Conservation (phyloP, 1,140 invertebrate species). For the Pseudobourletiella spinata region DNA sequence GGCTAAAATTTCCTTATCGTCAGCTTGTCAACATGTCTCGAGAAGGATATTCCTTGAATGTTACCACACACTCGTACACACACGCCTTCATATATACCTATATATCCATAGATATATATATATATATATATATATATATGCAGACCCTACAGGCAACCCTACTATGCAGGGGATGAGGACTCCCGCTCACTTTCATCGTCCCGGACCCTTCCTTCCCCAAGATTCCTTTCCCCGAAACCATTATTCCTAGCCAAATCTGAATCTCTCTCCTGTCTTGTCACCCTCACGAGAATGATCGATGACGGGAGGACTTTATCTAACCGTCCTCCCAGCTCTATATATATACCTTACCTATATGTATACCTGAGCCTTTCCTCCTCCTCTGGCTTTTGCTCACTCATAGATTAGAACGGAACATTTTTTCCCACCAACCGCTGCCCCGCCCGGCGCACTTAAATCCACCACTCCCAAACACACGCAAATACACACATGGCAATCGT, state of each 20-base stretch:
- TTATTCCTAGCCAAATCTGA: constrained; percentile 1
- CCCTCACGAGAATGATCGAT: constrained; percentile 5
- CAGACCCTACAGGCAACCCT: no score
- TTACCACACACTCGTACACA: background rate
- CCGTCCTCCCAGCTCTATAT: no score
- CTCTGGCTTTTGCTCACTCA: background rate
- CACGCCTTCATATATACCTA: no score
- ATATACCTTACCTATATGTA: background rate
- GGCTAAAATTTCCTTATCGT: constrained; percentile 17
- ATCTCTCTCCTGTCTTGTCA: constrained; percentile 7
- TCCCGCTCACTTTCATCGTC: no score
- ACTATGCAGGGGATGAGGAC: no score
- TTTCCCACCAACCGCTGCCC: background rate
- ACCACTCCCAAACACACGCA: no score
- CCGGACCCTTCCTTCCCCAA: background rate
- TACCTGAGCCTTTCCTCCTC: background rate
- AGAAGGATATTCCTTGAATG: constrained; percentile 8
- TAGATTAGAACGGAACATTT: background rate
- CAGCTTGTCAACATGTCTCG: constrained; percentile 14
- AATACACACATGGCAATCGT: no score
- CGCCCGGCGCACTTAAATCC: background rate
- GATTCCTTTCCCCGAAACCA: no score
- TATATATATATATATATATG: no score
- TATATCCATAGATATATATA: no score
- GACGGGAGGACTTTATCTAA: no score